These are phyloP conservation scores for Zaprionus kolodkinae DNA, from an alignment of 1,140 invertebrate species.

Conservation along the genomic window DNA sequence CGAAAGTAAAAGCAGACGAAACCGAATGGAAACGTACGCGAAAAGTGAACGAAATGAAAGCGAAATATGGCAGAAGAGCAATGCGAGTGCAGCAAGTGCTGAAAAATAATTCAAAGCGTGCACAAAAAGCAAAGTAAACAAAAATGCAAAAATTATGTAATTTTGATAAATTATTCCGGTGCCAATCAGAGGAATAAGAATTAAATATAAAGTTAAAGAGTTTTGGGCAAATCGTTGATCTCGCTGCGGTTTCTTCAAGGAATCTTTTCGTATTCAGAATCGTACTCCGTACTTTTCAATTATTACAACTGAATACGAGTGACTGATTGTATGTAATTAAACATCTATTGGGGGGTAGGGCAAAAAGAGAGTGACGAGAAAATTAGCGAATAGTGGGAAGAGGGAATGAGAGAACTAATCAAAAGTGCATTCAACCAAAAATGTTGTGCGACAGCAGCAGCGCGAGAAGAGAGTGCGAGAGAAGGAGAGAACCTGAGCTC, in stretches of 20 bases:
- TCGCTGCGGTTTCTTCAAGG: background rate
- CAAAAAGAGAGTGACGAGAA: background rate
- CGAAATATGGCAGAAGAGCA: background rate
- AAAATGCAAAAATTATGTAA: conserved; percentile 58
- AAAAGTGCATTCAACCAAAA: conserved; percentile 80
- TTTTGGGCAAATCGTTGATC: background rate
- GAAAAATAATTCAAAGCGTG: conserved; percentile 8
- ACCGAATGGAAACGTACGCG: conserved; percentile 23
- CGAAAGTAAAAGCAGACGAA: conserved; percentile 1
- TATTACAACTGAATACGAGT: background rate
- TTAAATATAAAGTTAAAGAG: conserved; percentile 15
- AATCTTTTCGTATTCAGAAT: background rate
- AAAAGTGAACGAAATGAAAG: conserved; percentile 15
- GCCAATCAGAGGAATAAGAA: conserved; percentile 19
- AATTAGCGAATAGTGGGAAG: background rate
- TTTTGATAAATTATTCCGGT: conserved; percentile 23
- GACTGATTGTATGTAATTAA: background rate
- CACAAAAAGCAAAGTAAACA: conserved; percentile 32
- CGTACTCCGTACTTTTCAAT: background rate
- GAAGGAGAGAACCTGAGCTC: background rate
- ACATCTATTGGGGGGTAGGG: conserved; percentile 13
- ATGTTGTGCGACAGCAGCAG: conserved; percentile 26
- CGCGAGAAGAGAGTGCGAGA: conserved; percentile 10
- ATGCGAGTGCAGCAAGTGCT: background rate
- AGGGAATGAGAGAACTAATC: conserved; percentile 43